Percentiles rank a stretch among this genome's conserved stretches.
Evolutionary conservation across 2,797 vertebrate species (phyloP).

Genomic region (Enteromius trimaculatus): DNA sequence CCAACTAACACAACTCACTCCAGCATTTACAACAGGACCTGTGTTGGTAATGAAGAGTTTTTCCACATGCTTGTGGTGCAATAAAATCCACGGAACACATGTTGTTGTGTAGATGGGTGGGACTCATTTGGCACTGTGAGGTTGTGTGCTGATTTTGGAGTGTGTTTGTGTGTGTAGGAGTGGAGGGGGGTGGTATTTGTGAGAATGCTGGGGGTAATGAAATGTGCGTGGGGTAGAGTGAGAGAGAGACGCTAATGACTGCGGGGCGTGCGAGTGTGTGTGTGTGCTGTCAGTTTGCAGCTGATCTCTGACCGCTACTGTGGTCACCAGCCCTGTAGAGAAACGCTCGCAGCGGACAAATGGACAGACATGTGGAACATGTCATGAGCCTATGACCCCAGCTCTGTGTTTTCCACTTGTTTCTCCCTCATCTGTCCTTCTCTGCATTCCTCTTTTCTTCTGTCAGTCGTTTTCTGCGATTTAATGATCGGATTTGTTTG

Average conservation of each 20-base stretch:
- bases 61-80: slow-evolving; percentile 45
- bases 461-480: slow-evolving; percentile 68
- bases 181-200: slow-evolving; percentile 41
- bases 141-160: slow-evolving; percentile 28
- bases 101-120: slow-evolving; percentile 38
- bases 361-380: slow-evolving; percentile 81
- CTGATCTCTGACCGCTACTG: slow-evolving; percentile 57
- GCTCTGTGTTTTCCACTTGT: slow-evolving; percentile 65
- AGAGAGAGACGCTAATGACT: slow-evolving; percentile 46
- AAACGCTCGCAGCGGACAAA: slow-evolving; percentile 74
- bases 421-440: slow-evolving; percentile 46
- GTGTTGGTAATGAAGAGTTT: slow-evolving; percentile 42
- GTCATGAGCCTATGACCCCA: slow-evolving; percentile 76
- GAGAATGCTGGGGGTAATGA: slow-evolving; percentile 55
- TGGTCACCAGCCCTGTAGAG: slow-evolving; percentile 70
- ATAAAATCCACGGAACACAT: slow-evolving; percentile 48
- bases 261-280: slow-evolving; percentile 29
- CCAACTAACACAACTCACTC: slow-evolving; percentile 18
- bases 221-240: slow-evolving; percentile 52
- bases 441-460: slow-evolving; percentile 59
- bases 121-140: slow-evolving; percentile 38
- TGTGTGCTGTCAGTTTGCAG: slow-evolving; percentile 53
- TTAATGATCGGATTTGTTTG: slow-evolving; percentile 66
- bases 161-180: slow-evolving; percentile 32
- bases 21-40: slow-evolving; percentile 21